Percentiles rank a stretch among this genome's conserved stretches.
phyloP scores from a whole-genome alignment of 2,797 vertebrate species.

The Coracias cyanogaster region DNA sequence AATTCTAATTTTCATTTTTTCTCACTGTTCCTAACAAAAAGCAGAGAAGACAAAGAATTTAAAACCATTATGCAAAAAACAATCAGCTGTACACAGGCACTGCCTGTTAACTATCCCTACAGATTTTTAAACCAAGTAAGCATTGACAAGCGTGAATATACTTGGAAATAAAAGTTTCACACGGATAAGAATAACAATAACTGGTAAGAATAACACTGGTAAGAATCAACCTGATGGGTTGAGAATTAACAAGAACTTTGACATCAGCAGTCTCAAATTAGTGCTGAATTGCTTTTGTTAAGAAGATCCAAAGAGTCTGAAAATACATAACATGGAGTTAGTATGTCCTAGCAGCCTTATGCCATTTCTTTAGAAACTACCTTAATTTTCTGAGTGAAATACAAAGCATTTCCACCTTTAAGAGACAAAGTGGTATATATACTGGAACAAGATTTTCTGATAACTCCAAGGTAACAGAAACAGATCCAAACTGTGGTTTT shows the following conservation, averaged over 20 bases:
- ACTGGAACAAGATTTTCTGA: not conserved
- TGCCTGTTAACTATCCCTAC: not conserved
- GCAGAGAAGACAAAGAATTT: not conserved
- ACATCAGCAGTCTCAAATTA: not conserved
- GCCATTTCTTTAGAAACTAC: not conserved
- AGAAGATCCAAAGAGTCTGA: not conserved
- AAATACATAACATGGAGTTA: not conserved
- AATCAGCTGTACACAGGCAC: not conserved
- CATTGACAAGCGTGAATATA: not conserved
- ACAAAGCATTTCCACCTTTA: not conserved
- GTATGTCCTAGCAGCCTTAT: not conserved
- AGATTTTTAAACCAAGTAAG: not conserved
- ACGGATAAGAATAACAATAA: too few species aligned
- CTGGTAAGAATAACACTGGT: not conserved
- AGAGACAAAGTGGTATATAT: not conserved
- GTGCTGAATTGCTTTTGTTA: not conserved
- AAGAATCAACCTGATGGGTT: not conserved
- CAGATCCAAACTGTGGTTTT: not conserved
- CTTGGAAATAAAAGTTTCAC: not conserved
- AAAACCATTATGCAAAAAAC: not conserved
- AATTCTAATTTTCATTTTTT: not conserved
- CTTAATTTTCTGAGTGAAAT: not conserved
- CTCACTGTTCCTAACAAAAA: not conserved
- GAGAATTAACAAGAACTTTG: not conserved
- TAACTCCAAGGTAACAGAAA: not conserved